phyloP scores from a whole-genome alignment of 2,797 vertebrate species.

The Muscicapa striata region DNA sequence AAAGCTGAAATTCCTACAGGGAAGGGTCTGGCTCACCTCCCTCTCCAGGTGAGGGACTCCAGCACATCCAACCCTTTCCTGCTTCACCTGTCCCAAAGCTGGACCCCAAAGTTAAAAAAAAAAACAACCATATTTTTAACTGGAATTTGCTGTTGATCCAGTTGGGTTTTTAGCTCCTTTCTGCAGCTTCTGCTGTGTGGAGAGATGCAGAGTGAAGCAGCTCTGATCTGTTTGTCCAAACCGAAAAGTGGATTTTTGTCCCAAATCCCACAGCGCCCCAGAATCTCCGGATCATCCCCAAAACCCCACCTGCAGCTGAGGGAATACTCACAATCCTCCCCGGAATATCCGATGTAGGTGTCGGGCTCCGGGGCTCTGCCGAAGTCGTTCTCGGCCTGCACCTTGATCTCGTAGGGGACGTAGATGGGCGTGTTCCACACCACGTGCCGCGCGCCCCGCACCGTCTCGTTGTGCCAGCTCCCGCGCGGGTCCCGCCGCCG shows the following conservation, averaged over 20 bases:
- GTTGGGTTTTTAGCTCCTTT: neutral
- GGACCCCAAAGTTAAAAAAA: neutral
- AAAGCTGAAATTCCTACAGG: neutral
- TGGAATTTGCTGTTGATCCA: neutral
- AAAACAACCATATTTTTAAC: neutral
- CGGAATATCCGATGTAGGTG: conserved; percentile 87
- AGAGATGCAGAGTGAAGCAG: neutral
- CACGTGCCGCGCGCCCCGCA: conserved; percentile 77
- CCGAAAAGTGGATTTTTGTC: neutral
- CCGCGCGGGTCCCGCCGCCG: conserved; percentile 81
- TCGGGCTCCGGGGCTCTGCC: conserved; percentile 88
- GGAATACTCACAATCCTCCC: conserved; percentile 92
- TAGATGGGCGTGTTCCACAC: conserved; percentile 88
- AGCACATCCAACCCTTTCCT: neutral
- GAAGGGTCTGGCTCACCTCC: neutral
- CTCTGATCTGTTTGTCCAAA: neutral
- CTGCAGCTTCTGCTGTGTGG: neutral
- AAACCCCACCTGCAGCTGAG: neutral
- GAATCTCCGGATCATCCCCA: fast-evolving
- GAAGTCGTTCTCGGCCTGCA: conserved; percentile 92
- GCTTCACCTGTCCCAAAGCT: fast-evolving
- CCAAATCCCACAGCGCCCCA: neutral
- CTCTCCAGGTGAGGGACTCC: neutral
- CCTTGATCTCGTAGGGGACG: conserved; percentile 91
- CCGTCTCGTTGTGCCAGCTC: conserved; percentile 87